Conservation (phyloP, 2,888 invertebrate genomes). For the Cremastinae sp. region DNA sequence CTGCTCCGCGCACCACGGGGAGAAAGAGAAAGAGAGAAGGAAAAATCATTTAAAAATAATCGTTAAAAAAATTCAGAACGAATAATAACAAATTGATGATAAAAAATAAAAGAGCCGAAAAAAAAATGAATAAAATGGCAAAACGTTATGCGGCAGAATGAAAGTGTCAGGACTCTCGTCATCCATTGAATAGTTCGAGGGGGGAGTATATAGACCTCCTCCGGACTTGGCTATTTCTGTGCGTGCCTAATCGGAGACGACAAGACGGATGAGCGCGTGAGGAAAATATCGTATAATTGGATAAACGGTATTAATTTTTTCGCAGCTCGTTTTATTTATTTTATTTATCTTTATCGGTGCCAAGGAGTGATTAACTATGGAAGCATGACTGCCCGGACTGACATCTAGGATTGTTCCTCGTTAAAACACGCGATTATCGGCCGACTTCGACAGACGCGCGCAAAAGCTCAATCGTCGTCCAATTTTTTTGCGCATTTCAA, state of each 20-base stretch:
- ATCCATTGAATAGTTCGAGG: conserved; percentile 42
- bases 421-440: conserved; percentile 26
- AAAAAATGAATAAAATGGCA: conserved; percentile 26
- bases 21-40: not conserved
- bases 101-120: not conserved
- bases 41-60: conserved; percentile 7
- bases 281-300: conserved; percentile 56
- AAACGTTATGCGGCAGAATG: conserved; percentile 40
- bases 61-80: not conserved
- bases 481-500: not conserved
- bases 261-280: conserved; percentile 28
- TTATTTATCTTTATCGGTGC: not conserved
- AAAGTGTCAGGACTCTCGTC: conserved; percentile 51
- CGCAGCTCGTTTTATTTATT: conserved; percentile 5
- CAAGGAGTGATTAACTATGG: conserved; percentile 30
- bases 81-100: conserved; percentile 2
- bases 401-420: conserved; percentile 17
- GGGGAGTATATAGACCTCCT: conserved; percentile 28
- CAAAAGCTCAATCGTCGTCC: not conserved
- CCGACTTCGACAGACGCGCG: conserved; percentile 31
- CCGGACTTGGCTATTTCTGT: conserved; percentile 48
- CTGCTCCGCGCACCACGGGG: not conserved
- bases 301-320: conserved; percentile 56
- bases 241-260: conserved; percentile 43
- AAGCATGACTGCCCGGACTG: conserved; percentile 29